phyloP scores from a whole-genome alignment of 2,113 vertebrate species.

The Phylloscopus trochiloides region DNA sequence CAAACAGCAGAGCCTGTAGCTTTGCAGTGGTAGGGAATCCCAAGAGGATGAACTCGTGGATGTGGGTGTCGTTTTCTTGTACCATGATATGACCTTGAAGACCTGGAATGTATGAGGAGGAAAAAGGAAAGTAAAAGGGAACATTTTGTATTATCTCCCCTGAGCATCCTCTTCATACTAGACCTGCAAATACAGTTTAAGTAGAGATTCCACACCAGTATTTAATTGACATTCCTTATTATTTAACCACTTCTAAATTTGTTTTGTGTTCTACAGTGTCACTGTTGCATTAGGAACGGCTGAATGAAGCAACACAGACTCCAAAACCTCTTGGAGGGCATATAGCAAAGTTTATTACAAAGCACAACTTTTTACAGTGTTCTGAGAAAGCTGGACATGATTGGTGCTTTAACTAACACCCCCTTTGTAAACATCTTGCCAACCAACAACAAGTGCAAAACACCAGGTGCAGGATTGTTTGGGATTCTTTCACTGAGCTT shows the following conservation, averaged over 20 bases:
- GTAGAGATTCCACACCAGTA: not conserved
- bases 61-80: not conserved
- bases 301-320: too few relatives aligned
- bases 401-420: too few relatives aligned
- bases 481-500: too few relatives aligned
- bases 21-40: not conserved
- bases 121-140: not conserved
- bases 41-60: not conserved
- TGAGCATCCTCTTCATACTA: not conserved
- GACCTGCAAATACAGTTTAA: not conserved
- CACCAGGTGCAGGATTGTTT: too few relatives aligned
- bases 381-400: too few relatives aligned
- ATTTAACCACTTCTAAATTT: not conserved
- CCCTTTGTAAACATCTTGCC: too few relatives aligned
- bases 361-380: too few relatives aligned
- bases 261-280: not conserved
- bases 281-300: too few relatives aligned
- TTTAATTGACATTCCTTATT: not conserved
- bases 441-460: too few relatives aligned
- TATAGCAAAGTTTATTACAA: too few relatives aligned
- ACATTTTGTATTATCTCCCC: not conserved
- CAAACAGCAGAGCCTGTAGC: not conserved
- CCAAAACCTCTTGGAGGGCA: too few relatives aligned
- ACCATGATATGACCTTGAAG: not conserved
- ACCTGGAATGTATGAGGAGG: not conserved